A percentile compares a stretch with the other conserved stretches of the same genome.
These are phyloP conservation scores for Crocodylus rhombifer DNA, from an alignment of 2,797 vertebrate genomes.

Conservation along the genomic window DNA sequence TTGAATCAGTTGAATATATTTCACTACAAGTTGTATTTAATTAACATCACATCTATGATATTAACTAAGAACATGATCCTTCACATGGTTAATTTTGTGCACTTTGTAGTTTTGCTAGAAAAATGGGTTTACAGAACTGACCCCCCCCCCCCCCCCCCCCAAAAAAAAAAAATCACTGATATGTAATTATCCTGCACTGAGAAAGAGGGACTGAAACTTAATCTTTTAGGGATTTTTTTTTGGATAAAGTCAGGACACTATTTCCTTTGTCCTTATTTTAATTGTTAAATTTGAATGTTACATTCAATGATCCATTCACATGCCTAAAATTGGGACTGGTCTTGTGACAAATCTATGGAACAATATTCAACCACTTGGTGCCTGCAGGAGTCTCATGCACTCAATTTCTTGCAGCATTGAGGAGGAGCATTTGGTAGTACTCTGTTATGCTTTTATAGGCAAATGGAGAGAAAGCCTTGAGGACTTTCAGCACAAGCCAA, in stretches of 20 bases:
- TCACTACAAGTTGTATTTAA: slow-evolving; percentile 79
- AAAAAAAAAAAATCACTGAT: neutral
- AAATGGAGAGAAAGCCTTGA: neutral
- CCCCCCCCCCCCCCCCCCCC: neutral
- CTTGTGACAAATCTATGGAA: neutral
- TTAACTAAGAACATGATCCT: slow-evolving; percentile 48
- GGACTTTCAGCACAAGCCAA: neutral
- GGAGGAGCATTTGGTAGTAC: neutral
- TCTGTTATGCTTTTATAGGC: neutral
- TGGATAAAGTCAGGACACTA: slow-evolving; percentile 16
- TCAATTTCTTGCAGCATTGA: neutral
- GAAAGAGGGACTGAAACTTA: neutral
- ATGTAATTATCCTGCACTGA: neutral
- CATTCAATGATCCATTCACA: slow-evolving; percentile 34
- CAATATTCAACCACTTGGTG: neutral
- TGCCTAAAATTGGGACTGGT: neutral
- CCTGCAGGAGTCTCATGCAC: neutral
- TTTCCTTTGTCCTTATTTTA: slow-evolving; percentile 11
- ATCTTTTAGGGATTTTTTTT: slow-evolving; percentile 37
- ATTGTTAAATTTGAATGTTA: slow-evolving; percentile 37
- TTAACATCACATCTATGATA: slow-evolving; percentile 70
- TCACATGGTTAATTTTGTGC: slow-evolving; percentile 27
- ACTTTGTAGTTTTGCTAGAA: neutral
- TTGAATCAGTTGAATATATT: slow-evolving; percentile 76
- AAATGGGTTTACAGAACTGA: neutral